Percentiles rank a stretch among this genome's conserved stretches.
These are phyloP conservation scores for Poeciliopsis retropinna DNA, from an alignment of 2,113 vertebrate genomes.

Conservation along the genomic window DNA sequence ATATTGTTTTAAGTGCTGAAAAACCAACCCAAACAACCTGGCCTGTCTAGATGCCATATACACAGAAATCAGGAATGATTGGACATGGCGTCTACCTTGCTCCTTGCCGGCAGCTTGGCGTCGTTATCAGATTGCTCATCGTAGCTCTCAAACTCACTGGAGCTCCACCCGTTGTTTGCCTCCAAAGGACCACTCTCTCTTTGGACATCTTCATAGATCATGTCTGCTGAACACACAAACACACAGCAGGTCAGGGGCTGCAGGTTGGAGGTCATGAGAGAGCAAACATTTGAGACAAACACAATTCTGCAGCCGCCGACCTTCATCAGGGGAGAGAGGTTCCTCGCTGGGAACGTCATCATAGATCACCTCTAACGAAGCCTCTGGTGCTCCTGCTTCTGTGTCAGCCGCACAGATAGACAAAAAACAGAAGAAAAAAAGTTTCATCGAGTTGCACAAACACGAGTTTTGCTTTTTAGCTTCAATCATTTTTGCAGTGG, in stretches of 20 bases:
- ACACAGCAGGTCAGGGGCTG: slow-evolving; percentile 3
- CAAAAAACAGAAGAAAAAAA: not conserved
- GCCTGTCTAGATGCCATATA: slow-evolving; percentile 10
- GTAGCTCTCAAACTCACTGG: slow-evolving; percentile 97
- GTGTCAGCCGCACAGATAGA: not conserved
- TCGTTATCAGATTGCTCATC: slow-evolving; percentile 90
- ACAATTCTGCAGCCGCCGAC: slow-evolving; percentile 67
- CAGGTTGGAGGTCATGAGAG: not conserved
- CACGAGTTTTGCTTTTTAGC: not conserved
- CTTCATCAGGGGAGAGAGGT: slow-evolving; percentile 75
- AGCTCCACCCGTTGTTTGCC: slow-evolving; percentile 90
- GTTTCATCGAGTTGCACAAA: slow-evolving; percentile 8
- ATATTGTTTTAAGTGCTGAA: slow-evolving; percentile 25
- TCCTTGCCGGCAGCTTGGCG: slow-evolving; percentile 69
- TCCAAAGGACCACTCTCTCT: slow-evolving; percentile 54
- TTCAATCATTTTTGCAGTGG: slow-evolving; percentile 22
- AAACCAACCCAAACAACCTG: slow-evolving; percentile 33
- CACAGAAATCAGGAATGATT: slow-evolving; percentile 9
- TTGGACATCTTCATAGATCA: slow-evolving; percentile 87
- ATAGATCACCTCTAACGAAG: slow-evolving; percentile 87
- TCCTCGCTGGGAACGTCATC: slow-evolving; percentile 91
- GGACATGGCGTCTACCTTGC: slow-evolving; percentile 75
- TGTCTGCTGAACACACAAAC: slow-evolving; percentile 59
- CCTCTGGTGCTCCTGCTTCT: slow-evolving; percentile 54
- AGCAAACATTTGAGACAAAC: not conserved